A percentile compares a stretch with the other conserved stretches of the same genome.
These are phyloP conservation scores for Pogonomyrmex californicus DNA, from an alignment of 1,140 invertebrate species.

Conservation along the genomic window DNA sequence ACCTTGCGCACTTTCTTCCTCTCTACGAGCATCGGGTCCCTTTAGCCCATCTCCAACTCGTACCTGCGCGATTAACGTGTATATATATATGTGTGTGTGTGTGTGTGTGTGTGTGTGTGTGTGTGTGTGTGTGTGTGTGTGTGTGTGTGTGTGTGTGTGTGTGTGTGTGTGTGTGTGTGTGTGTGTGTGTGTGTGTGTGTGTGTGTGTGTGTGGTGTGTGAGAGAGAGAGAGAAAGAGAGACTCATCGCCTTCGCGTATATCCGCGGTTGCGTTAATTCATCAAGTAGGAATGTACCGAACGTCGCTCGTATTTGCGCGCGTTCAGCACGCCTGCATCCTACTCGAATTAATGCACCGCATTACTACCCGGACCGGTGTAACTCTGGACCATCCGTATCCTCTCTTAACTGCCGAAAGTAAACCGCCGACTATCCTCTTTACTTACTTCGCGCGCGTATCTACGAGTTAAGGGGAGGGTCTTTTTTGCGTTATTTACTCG, in stretches of 20 bases:
- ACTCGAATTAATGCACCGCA: constrained; percentile 49
- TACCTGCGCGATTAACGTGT: constrained; percentile 32
- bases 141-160: too few relatives aligned
- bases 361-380: constrained; percentile 25
- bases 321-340: background rate
- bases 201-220: too few relatives aligned
- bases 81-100: too few relatives aligned
- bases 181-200: too few relatives aligned
- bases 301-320: background rate
- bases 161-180: too few relatives aligned
- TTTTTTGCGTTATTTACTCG: constrained; percentile 57
- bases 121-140: too few relatives aligned
- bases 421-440: constrained; percentile 34
- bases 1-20: too few relatives aligned
- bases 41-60: constrained; percentile 29
- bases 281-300: background rate
- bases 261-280: constrained; percentile 12
- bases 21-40: background rate
- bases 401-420: constrained; percentile 54
- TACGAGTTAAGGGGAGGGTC: constrained; percentile 9
- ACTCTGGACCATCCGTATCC: constrained; percentile 42
- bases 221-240: background rate
- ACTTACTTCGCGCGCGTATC: constrained; percentile 51
- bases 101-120: too few relatives aligned
- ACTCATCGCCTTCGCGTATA: background rate